phyloP scores from a whole-genome alignment of 2,888 invertebrate genomes.

The Lamellibrachia columna region DNA sequence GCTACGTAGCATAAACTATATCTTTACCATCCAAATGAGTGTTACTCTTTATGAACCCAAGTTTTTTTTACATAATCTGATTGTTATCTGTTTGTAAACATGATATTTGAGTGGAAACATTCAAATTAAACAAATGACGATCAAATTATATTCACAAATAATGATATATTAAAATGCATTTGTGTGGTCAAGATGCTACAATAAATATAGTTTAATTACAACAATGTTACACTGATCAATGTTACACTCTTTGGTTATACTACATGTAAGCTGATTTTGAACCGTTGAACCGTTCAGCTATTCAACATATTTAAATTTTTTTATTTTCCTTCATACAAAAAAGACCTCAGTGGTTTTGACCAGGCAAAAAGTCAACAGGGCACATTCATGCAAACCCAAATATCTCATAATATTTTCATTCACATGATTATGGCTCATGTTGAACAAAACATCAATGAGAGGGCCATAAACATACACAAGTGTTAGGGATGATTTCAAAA shows the following conservation, averaged over 20 bases:
- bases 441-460: neutral
- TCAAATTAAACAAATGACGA: too few species aligned
- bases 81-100: neutral
- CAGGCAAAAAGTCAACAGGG: neutral
- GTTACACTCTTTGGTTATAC: too few species aligned
- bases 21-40: neutral
- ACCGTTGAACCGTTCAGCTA: too few species aligned
- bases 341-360: neutral
- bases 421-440: neutral
- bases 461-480: neutral
- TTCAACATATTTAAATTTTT: too few species aligned
- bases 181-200: too few species aligned
- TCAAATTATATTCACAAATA: too few species aligned
- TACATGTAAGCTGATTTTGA: too few species aligned
- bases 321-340: too few species aligned
- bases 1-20: neutral
- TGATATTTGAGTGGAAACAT: too few species aligned
- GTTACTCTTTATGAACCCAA: neutral
- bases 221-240: too few species aligned
- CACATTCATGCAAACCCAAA: neutral
- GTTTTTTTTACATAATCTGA: neutral
- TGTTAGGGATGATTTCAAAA: neutral
- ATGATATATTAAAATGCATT: too few species aligned
- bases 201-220: too few species aligned
- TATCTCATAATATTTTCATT: neutral